Evolutionary conservation across 2,797 vertebrate species (phyloP), one percentile per base, ranked within the genome.

Genomic region (Danio aesculapii): DNA sequence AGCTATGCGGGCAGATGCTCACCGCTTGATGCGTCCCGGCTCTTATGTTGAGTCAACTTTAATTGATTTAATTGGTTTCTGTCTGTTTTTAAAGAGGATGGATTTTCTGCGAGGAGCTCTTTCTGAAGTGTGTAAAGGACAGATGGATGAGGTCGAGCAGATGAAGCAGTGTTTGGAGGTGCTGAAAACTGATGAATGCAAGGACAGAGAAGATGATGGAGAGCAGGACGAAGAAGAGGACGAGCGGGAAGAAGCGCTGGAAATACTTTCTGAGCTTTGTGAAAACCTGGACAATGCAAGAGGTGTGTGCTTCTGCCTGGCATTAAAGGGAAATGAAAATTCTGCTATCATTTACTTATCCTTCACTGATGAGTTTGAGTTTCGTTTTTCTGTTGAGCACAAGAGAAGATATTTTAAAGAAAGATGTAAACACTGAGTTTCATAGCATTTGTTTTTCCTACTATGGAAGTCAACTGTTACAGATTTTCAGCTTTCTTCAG

Each of bases 141-240:
- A 95, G 85, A 84, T 90, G 88, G 95, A 97, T 62, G 96, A 97
- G 85, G 94, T 96, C 49, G 92, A 96, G 79, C 95, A 96, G 87
- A 97, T 97, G 90, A 97, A 96, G 85, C 90, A 75, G 67, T 97
- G 96, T 81, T 86, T 98, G 78, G 86, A 79, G 0, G 82, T 95
- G 59, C 88, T 98, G 44, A 16, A 8, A 16, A 62, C 72, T 67
- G 81, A 75, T 3, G 87, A 89, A 7, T 83, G 57, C 69, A 90
- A 61, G 53, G 68, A 68, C 87, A 85, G 9, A 86, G 83, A 61
- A 7, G 79, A 61, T 6, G 83, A 81, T 19, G 81, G 76, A 12
- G 89, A 90, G 50, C 91, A 89, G 0, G 90, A 91, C 0, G 88
- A 91, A 6, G 88, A 91, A 13, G 89, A 91, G 16, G 90, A 92